These are phyloP conservation scores for Notiomystis cincta DNA, from an alignment of 2,113 vertebrate genomes.

Conservation along the genomic window DNA sequence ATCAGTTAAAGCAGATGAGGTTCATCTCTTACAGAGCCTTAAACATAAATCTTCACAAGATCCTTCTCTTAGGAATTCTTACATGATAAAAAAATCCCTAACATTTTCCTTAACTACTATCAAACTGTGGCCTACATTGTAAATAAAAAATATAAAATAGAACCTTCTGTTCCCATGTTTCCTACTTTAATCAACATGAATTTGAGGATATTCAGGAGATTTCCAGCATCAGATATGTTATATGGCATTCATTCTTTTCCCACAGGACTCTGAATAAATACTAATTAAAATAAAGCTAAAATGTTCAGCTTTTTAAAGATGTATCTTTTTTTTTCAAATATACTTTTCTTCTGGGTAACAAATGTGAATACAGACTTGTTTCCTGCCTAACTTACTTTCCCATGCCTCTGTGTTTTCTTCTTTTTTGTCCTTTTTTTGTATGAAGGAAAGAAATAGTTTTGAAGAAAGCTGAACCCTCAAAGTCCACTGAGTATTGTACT, in stretches of 20 bases:
- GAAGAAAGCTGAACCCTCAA: slow-evolving; percentile 41
- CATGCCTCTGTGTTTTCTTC: slow-evolving; percentile 40
- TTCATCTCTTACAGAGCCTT: not conserved
- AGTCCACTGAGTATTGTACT: slow-evolving; percentile 50
- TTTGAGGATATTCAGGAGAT: not conserved
- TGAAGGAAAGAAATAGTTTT: slow-evolving; percentile 39
- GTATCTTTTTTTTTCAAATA: not conserved
- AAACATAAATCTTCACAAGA: not conserved
- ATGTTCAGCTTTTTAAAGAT: not conserved
- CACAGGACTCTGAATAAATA: slow-evolving; percentile 17
- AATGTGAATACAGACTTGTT: slow-evolving; percentile 42
- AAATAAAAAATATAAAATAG: not conserved
- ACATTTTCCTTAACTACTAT: not conserved
- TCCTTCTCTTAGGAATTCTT: not conserved
- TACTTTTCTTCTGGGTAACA: slow-evolving; percentile 31
- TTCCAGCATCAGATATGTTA: not conserved
- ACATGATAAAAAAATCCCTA: not conserved
- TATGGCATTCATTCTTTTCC: not conserved
- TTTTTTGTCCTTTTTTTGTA: slow-evolving; percentile 28
- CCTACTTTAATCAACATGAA: not conserved
- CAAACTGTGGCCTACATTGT: not conserved
- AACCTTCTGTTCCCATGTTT: not conserved
- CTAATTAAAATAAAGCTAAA: slow-evolving; percentile 35
- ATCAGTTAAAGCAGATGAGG: not conserved
- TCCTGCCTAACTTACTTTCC: slow-evolving; percentile 57